Conservation (phyloP, 2,113 vertebrate genomes). For the Pollimyrus isidori region DNA sequence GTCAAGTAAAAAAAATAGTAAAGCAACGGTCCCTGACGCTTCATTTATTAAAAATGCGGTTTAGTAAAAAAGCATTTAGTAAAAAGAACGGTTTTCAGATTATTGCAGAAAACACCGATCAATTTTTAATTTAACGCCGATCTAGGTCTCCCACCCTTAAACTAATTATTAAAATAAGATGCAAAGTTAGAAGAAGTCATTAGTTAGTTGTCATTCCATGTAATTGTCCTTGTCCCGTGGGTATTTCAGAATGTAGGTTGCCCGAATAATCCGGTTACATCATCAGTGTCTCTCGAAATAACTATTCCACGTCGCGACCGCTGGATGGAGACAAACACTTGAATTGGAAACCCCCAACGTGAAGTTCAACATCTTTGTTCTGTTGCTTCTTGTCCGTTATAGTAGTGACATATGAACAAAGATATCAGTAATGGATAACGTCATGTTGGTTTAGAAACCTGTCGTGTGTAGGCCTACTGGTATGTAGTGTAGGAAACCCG, state of each 20-base stretch:
- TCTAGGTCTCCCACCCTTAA: neutral
- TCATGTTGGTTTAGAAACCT: neutral
- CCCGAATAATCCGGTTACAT: neutral
- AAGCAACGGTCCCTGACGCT: neutral
- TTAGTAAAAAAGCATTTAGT: no score
- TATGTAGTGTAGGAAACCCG: neutral
- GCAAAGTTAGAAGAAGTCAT: neutral
- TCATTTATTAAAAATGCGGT: neutral
- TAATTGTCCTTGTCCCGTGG: neutral
- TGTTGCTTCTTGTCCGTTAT: neutral
- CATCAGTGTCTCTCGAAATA: neutral
- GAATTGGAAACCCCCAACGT: neutral
- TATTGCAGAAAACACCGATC: neutral
- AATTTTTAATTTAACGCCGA: neutral
- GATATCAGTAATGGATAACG: neutral
- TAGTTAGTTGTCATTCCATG: neutral
- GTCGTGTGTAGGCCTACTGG: neutral
- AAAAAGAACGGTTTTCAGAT: neutral
- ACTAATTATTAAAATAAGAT: neutral
- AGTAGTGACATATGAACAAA: neutral
- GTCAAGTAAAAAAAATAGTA: neutral
- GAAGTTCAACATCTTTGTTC: neutral
- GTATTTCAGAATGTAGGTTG: neutral
- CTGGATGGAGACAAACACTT: constrained; percentile 7
- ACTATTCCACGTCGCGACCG: neutral